phyloP scores from a whole-genome alignment of 1,140 invertebrate genomes.

The Platyura marginata region DNA sequence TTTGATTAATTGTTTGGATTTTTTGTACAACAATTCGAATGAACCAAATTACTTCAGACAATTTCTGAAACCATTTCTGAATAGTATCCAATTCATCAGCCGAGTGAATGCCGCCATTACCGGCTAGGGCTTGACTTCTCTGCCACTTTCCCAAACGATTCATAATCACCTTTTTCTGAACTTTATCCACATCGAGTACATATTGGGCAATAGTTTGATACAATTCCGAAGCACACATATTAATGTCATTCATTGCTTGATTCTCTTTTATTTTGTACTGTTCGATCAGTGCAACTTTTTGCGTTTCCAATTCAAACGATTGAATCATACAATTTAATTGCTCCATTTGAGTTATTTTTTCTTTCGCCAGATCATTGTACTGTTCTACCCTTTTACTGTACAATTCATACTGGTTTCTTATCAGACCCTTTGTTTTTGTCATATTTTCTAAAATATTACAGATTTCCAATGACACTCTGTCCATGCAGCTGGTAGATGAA shows the following conservation, averaged over 20 bases:
- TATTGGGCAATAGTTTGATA: slow-evolving; percentile 7
- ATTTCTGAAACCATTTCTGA: slow-evolving; percentile 83
- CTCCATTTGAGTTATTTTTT: neutral
- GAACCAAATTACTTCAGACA: slow-evolving; percentile 85
- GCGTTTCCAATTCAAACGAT: neutral
- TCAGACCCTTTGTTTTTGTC: neutral
- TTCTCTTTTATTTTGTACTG: slow-evolving; percentile 1
- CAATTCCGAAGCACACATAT: neutral
- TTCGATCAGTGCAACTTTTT: neutral
- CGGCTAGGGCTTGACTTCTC: slow-evolving; percentile 76
- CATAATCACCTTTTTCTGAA: slow-evolving; percentile 70
- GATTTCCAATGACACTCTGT: neutral
- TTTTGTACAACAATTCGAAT: too few species aligned
- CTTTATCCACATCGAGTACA: slow-evolving; percentile 24
- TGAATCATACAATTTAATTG: neutral
- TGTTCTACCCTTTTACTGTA: neutral
- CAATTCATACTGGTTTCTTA: neutral
- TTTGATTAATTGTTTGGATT: too few species aligned
- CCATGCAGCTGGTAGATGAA: neutral
- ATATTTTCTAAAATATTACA: neutral
- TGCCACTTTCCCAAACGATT: slow-evolving; percentile 89
- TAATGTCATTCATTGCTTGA: slow-evolving; percentile 1
- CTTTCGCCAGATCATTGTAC: neutral
- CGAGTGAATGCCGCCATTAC: slow-evolving; percentile 74
- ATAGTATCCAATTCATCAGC: slow-evolving; percentile 64